These are phyloP conservation scores for Periparus ater DNA, from an alignment of 2,797 vertebrate species.

Conservation along the genomic window DNA sequence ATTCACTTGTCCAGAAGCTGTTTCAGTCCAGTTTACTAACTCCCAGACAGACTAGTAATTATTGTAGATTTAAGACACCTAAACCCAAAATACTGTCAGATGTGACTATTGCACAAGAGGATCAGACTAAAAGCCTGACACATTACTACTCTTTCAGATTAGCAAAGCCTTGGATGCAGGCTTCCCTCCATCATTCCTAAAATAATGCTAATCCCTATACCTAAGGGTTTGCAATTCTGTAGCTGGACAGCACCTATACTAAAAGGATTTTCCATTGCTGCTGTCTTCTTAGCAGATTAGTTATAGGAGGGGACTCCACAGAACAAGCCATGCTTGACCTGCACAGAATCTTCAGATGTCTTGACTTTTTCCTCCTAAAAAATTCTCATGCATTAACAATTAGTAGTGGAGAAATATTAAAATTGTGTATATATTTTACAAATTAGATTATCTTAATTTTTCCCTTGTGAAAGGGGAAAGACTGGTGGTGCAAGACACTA, in stretches of 20 bases:
- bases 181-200: conserved; percentile 28
- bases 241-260: conserved; percentile 26
- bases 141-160: conserved; percentile 24
- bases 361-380: neutral
- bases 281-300: conserved; percentile 22
- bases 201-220: conserved; percentile 48
- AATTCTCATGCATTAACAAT: neutral
- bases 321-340: neutral
- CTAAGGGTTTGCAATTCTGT: conserved; percentile 32
- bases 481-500: neutral
- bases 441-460: neutral
- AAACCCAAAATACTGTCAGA: conserved; percentile 13
- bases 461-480: neutral
- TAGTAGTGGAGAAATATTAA: neutral
- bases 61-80: neutral
- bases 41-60: neutral
- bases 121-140: conserved; percentile 36
- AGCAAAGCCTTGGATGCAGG: neutral
- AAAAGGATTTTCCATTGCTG: conserved; percentile 48
- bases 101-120: neutral
- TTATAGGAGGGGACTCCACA: neutral
- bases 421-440: neutral
- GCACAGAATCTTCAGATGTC: neutral
- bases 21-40: neutral
- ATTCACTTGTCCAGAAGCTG: neutral